Conservation (phyloP, 1,140 invertebrate genomes). For the Drosophila erecta region DNA sequence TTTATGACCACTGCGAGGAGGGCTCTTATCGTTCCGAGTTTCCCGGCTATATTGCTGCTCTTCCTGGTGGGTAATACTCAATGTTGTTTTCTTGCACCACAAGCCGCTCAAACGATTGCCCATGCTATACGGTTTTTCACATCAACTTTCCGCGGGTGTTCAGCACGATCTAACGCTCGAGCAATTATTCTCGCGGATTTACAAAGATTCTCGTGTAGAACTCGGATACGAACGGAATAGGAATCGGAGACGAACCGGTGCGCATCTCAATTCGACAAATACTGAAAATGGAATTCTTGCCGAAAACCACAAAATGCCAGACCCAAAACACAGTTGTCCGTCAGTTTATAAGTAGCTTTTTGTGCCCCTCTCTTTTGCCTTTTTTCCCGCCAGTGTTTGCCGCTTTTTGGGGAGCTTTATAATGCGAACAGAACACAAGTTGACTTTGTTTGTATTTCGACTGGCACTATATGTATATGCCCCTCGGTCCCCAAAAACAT, state of each 20-base stretch:
- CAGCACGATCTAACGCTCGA: slow-evolving; percentile 21
- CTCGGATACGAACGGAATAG: slow-evolving; percentile 2
- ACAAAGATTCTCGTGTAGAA: slow-evolving; percentile 13
- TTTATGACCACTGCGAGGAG: slow-evolving; percentile 28
- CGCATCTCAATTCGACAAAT: slow-evolving; percentile 84
- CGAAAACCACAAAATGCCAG: slow-evolving; percentile 74
- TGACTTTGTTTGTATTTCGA: slow-evolving; percentile 51
- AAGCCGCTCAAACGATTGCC: slow-evolving; percentile 83
- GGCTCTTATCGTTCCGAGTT: slow-evolving; percentile 15
- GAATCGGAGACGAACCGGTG: slow-evolving; percentile 61
- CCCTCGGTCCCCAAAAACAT: slow-evolving; percentile 12
- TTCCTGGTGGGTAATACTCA: slow-evolving; percentile 52
- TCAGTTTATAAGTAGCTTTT: slow-evolving; percentile 74
- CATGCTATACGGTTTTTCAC: slow-evolving; percentile 61
- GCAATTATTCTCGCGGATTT: slow-evolving; percentile 14
- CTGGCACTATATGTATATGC: slow-evolving; percentile 30
- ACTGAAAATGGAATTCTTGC: slow-evolving; percentile 84
- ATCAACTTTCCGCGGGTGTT: slow-evolving; percentile 18
- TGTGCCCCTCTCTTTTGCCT: slow-evolving; percentile 16
- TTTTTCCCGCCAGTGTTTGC: slow-evolving; percentile 30
- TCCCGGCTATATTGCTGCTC: slow-evolving; percentile 6
- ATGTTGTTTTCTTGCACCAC: slow-evolving; percentile 83
- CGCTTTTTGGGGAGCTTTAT: slow-evolving; percentile 60
- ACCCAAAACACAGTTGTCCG: slow-evolving; percentile 70
- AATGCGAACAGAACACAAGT: slow-evolving; percentile 46